phyloP scores from a whole-genome alignment of 2,113 vertebrate species.

The Numenius arquata region DNA sequence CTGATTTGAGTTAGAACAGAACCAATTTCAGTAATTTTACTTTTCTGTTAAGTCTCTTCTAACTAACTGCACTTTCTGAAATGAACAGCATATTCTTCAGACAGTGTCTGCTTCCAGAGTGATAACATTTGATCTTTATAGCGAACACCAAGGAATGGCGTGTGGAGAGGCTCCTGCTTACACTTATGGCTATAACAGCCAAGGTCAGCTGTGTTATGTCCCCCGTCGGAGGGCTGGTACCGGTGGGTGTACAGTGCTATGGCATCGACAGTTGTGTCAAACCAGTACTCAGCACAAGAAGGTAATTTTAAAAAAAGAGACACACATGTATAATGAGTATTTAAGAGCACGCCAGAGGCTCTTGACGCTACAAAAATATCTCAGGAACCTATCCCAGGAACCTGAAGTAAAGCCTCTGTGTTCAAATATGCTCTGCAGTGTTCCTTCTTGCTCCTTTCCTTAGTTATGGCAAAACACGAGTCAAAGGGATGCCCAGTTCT shows the following conservation, averaged over 20 bases:
- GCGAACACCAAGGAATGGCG: too few relatives aligned
- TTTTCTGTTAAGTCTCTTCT: neutral
- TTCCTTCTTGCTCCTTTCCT: neutral
- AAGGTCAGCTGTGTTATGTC: neutral
- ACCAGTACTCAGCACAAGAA: neutral
- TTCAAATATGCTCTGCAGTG: neutral
- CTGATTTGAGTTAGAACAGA: neutral
- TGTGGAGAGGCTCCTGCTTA: neutral
- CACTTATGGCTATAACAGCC: neutral
- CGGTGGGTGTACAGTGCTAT: neutral
- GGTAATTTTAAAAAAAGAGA: neutral
- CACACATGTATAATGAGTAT: rapidly evolving
- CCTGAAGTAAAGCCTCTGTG: neutral
- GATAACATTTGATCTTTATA: neutral
- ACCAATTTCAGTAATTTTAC: neutral
- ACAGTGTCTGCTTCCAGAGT: neutral
- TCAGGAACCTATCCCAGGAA: neutral
- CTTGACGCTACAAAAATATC: neutral
- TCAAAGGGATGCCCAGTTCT: neutral
- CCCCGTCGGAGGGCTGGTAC: neutral
- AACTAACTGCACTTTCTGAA: neutral
- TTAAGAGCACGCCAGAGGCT: neutral
- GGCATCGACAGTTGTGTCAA: neutral
- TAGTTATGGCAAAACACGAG: neutral
- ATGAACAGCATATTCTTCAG: neutral